Conservation (phyloP, 2,797 vertebrate species). For the Falco novaeseelandiae region DNA sequence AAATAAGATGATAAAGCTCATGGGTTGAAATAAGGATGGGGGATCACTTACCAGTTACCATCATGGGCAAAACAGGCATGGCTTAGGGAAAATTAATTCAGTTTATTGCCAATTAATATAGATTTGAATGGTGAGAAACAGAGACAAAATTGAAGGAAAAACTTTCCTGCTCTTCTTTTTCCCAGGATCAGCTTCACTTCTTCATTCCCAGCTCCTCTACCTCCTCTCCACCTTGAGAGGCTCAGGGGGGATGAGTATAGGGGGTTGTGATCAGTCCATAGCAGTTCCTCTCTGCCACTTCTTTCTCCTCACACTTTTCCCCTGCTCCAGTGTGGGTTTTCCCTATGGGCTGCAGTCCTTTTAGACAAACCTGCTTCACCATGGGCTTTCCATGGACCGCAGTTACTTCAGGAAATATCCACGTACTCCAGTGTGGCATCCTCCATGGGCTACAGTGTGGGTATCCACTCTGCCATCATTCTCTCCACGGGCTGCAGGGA, state of each 20-base stretch:
- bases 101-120: background rate
- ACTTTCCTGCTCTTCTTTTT: background rate
- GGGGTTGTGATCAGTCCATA: background rate
- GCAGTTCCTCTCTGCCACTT: background rate
- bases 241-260: too few relatives aligned
- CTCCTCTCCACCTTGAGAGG: background rate
- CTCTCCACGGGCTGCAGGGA: background rate
- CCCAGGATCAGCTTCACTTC: background rate
- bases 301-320: background rate
- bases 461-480: background rate
- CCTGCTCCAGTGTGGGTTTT: background rate
- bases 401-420: background rate
- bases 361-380: background rate
- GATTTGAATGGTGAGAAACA: too few relatives aligned
- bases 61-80: background rate
- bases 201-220: background rate
- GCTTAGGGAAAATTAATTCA: background rate
- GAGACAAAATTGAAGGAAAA: background rate
- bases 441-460: background rate
- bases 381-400: background rate
- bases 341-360: background rate
- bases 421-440: background rate
- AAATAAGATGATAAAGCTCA: background rate
- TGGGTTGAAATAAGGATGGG: background rate
- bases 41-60: background rate